These are phyloP conservation scores for Pogoniulus pusillus DNA, from an alignment of 2,797 vertebrate species.

Conservation along the genomic window DNA sequence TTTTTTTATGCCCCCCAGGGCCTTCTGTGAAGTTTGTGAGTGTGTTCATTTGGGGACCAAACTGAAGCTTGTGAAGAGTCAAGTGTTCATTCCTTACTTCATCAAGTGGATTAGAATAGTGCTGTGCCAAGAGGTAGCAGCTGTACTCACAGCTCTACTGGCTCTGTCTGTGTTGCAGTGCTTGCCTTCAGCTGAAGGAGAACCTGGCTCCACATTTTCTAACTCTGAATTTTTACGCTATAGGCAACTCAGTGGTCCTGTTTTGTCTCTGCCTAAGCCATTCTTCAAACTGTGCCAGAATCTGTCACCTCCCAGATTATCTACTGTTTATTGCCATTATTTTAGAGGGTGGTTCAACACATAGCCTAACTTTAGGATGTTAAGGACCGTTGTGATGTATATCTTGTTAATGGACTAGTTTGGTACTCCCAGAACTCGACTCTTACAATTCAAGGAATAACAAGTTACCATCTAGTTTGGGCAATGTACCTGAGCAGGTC, in stretches of 20 bases:
- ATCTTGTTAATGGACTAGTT: not conserved
- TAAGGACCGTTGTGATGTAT: not conserved
- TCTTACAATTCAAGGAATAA: not conserved
- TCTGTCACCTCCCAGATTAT: not conserved
- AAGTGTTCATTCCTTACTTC: not conserved
- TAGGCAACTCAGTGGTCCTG: not conserved
- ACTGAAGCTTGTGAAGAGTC: not conserved
- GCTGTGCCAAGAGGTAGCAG: not conserved
- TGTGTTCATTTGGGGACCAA: not conserved
- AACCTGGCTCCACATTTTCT: not conserved
- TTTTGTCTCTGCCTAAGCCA: not conserved
- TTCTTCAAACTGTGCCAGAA: not conserved
- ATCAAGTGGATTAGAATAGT: not conserved
- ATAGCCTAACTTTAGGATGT: not conserved
- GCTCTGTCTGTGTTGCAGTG: not conserved
- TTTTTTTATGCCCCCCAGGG: not conserved
- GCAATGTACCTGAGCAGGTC: conserved; percentile 77
- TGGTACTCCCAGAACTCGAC: not conserved
- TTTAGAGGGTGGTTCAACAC: not conserved
- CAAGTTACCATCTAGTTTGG: not conserved
- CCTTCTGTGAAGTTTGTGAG: not conserved
- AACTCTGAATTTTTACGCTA: not conserved
- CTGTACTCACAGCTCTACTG: not conserved
- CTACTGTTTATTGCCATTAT: not conserved
- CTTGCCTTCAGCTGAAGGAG: not conserved